Percentiles rank a stretch among this genome's conserved stretches.
phyloP scores from a whole-genome alignment of 2,113 vertebrate species.

The Oxyruncus cristatus region DNA sequence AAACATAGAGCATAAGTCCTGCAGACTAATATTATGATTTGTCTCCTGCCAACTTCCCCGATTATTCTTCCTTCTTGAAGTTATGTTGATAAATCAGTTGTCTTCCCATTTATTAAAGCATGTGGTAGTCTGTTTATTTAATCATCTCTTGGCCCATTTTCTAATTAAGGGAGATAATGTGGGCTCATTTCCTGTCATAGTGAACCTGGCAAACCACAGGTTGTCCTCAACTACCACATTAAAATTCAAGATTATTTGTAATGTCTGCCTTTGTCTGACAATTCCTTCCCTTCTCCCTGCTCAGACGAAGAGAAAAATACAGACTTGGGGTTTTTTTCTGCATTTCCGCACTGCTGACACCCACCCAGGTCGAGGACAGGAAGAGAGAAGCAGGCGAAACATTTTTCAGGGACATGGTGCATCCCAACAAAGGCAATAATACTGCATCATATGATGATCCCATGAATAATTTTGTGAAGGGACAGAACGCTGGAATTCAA shows the following conservation, averaged over 20 bases:
- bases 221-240: neutral
- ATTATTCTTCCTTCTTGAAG: neutral
- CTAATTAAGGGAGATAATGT: constrained; percentile 43
- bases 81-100: constrained; percentile 40
- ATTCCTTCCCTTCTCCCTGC: neutral
- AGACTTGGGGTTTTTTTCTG: neutral
- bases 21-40: neutral
- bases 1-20: neutral
- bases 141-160: constrained; percentile 40
- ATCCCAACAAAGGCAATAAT: neutral
- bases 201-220: neutral
- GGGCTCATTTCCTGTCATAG: constrained; percentile 10
- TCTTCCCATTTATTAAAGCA: neutral
- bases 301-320: neutral
- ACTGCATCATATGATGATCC: neutral
- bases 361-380: neutral
- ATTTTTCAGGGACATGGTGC: neutral
- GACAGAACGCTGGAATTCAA: neutral
- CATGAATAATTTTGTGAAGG: neutral
- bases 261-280: neutral
- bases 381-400: neutral
- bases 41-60: neutral
- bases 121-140: constrained; percentile 10
- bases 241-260: constrained; percentile 7
- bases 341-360: neutral